Evolutionary conservation across 2,113 vertebrate genomes (phyloP), one percentile per base, ranked within the genome.

Genomic region (Sorex fumeus): DNA sequence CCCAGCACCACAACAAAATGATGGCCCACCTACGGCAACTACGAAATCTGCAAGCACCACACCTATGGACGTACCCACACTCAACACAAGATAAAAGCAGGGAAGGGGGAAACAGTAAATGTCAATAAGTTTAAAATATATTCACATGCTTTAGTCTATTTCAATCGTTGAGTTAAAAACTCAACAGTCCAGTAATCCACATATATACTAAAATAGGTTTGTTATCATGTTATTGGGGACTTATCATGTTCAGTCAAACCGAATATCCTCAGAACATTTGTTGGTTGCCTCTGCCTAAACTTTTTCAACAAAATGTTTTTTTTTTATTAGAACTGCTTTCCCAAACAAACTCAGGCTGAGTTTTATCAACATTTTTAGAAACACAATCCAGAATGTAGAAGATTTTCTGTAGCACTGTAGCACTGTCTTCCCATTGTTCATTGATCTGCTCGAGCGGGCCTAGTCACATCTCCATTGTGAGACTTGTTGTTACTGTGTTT

Each of bases 321-420:
- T 40, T 40, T 40, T 40, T 40, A 40, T 40, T 40, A 40, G 40
- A 7, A 40, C 40, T 40, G 40, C 40, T 40, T 40, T 40, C 40
- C 40, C 40, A 40, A 40, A 40, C 7, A 7, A 40, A 10, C 13
- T 50, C n/a, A 69, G 27, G 74, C 1, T 79, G 28, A 84, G 23
- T 27, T 85, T 34, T 75, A 15, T 34, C 91, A 87, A 84, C 53
- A 62, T 62, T 62, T 23, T 25, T 25, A 82, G 3, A 71, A 7
- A 91, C 78, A 10, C 75, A 82, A 79, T 4, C 53, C 36, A 95
- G 47, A 88, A 76, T 2, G 69, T 81, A 34, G 60, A 6, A 45
- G 32, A n/a, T 84, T 94, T 91, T 40, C 64, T 85, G 47, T 62
- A 27, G n/a, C n/a, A n/a, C n/a, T n/a, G n/a, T n/a, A n/a, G n/a